Percentiles rank a stretch among this genome's conserved stretches.
These are phyloP conservation scores for Procambarus virginalis DNA, from an alignment of 1,140 invertebrate genomes.

Conservation along the genomic window DNA sequence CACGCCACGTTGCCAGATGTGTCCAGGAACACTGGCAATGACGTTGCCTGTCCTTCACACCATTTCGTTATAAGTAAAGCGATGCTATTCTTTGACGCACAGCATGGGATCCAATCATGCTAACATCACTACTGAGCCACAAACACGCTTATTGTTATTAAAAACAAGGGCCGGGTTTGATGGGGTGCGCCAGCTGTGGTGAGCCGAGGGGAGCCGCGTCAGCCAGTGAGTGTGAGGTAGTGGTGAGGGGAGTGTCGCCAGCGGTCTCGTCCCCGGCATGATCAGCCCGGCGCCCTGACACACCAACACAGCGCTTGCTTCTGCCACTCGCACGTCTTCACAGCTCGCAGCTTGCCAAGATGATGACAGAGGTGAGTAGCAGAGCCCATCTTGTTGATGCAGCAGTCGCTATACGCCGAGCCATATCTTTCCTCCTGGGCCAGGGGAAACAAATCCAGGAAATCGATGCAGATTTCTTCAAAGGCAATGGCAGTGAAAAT, in stretches of 20 bases:
- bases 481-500: background rate
- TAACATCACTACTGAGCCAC: too few species aligned
- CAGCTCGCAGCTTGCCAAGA: background rate
- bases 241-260: background rate
- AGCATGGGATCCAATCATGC: too few species aligned
- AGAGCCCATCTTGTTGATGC: background rate
- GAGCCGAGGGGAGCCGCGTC: background rate
- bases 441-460: background rate
- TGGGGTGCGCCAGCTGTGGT: background rate
- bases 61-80: too few species aligned
- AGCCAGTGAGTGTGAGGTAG: background rate
- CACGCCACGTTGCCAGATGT: too few species aligned
- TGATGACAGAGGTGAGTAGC: background rate
- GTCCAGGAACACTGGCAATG: too few species aligned
- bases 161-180: background rate
- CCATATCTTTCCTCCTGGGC: background rate
- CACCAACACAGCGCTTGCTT: background rate
- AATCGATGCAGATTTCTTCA: conserved; percentile 1
- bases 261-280: background rate
- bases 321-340: background rate
- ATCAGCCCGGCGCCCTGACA: background rate
- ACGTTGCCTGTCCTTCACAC: too few species aligned
- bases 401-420: background rate
- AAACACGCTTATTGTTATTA: too few species aligned
- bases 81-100: too few species aligned